These are phyloP conservation scores for Palythoa grandis DNA, from an alignment of 92 coral and sea anemone species.

Conservation along the genomic window DNA sequence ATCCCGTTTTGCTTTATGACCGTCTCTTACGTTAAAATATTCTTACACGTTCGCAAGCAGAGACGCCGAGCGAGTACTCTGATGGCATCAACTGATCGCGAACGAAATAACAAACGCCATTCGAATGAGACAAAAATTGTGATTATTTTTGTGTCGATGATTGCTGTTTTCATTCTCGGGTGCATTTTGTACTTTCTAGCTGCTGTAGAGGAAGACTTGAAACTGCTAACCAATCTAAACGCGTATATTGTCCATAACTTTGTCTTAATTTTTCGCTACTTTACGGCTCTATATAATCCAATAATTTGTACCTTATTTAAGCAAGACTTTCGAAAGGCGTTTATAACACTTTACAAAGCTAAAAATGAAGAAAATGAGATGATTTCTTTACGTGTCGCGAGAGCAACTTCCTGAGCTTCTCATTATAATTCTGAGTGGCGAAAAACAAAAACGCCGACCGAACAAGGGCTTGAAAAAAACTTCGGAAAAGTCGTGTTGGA, in stretches of 20 bases:
- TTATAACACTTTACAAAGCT: slow-evolving; percentile 21
- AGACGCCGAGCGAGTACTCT: slow-evolving; percentile 36
- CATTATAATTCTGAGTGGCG: neutral
- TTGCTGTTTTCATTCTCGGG: slow-evolving; percentile 74
- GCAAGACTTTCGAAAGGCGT: slow-evolving; percentile 67
- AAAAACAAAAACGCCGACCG: neutral
- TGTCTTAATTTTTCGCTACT: slow-evolving; percentile 68
- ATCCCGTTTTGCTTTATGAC: slow-evolving; percentile 61
- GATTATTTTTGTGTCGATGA: slow-evolving; percentile 72
- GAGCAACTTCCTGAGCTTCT: neutral
- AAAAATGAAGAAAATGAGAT: neutral
- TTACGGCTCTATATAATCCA: slow-evolving; percentile 78
- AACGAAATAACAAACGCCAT: neutral
- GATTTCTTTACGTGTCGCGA: neutral
- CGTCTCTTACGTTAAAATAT: slow-evolving; percentile 64
- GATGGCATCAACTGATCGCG: slow-evolving; percentile 13
- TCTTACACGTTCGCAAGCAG: slow-evolving; percentile 53
- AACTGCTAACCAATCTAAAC: slow-evolving; percentile 41
- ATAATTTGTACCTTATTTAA: slow-evolving; percentile 72
- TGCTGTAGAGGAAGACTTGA: slow-evolving; percentile 63
- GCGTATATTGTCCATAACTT: slow-evolving; percentile 34
- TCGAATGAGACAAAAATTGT: slow-evolving; percentile 68
- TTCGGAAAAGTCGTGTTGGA: too few species aligned
- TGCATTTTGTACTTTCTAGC: slow-evolving; percentile 67
- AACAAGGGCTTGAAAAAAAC: neutral